phyloP scores from a whole-genome alignment of 1,140 invertebrate species.

The Octopus bimaculoides region DNA sequence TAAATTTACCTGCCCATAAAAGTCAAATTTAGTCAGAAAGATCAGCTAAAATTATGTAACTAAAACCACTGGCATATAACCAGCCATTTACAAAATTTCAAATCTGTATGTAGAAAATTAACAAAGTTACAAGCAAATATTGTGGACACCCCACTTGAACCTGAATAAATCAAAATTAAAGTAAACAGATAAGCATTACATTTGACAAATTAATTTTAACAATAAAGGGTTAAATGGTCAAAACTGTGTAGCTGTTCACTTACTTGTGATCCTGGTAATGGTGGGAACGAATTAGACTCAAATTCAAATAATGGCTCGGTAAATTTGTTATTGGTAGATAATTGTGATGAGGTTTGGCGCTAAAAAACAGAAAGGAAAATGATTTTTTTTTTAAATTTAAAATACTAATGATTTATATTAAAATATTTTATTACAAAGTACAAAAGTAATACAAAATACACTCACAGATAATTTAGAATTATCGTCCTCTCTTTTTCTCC shows the following conservation, averaged over 20 bases:
- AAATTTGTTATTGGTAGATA: conserved; percentile 24
- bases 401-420: not conserved
- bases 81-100: too few relatives aligned
- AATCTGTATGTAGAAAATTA: too few relatives aligned
- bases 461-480: conserved; percentile 41
- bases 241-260: conserved; percentile 21
- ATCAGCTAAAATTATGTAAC: too few relatives aligned
- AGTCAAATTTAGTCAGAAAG: too few relatives aligned
- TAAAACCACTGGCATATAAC: too few relatives aligned
- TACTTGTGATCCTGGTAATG: conserved; percentile 67
- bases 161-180: too few relatives aligned
- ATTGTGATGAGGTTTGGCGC: conserved; percentile 35
- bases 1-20: too few relatives aligned
- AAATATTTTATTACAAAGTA: not conserved
- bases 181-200: not conserved
- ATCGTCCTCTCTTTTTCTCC: conserved; percentile 42
- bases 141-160: too few relatives aligned
- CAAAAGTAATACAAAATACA: conserved; percentile 3
- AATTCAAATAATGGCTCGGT: conserved; percentile 69
- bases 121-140: too few relatives aligned
- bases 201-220: not conserved
- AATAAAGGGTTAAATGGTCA: not conserved
- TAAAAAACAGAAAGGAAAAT: conserved; percentile 16
- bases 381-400: conserved; percentile 13
- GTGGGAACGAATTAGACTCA: conserved; percentile 76